Percentiles rank a stretch among this genome's conserved stretches.
These are phyloP conservation scores for Lophotis ruficrista DNA, from an alignment of 2,113 vertebrate genomes.

Conservation along the genomic window DNA sequence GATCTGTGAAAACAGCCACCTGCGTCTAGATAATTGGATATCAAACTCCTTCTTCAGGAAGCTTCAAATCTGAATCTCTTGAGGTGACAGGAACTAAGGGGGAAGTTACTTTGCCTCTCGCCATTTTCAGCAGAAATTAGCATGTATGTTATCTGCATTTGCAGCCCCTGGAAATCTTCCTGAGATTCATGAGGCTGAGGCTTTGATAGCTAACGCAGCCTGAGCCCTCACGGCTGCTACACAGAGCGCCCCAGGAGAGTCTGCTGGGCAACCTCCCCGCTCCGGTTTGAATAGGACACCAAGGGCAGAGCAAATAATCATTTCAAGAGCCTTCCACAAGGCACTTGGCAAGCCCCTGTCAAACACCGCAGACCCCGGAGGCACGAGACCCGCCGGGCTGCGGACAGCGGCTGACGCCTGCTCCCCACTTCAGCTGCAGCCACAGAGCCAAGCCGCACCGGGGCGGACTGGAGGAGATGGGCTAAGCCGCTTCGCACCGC, in stretches of 20 bases:
- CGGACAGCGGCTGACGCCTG: background rate
- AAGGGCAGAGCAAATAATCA: background rate
- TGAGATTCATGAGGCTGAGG: background rate
- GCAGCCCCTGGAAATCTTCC: slow-evolving; percentile 50
- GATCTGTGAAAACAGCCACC: background rate
- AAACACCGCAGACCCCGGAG: background rate
- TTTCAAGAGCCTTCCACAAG: background rate
- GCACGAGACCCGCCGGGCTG: background rate
- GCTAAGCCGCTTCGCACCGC: background rate
- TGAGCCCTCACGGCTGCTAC: background rate
- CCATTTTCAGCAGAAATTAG: slow-evolving; percentile 14
- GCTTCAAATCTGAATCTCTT: background rate
- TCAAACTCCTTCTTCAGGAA: background rate
- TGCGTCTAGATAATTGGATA: background rate
- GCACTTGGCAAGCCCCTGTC: background rate
- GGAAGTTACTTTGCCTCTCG: background rate
- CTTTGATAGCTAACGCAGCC: background rate
- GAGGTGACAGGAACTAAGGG: background rate
- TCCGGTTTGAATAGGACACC: background rate
- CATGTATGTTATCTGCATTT: background rate
- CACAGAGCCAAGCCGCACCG: background rate
- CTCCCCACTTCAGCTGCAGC: background rate
- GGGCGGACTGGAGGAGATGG: background rate
- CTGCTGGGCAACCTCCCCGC: background rate
- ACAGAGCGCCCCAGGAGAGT: background rate